Evolutionary conservation across 2,888 invertebrate genomes (phyloP), one percentile per base, ranked within the genome.

Genomic region (Melikaiella ostensackeni): DNA sequence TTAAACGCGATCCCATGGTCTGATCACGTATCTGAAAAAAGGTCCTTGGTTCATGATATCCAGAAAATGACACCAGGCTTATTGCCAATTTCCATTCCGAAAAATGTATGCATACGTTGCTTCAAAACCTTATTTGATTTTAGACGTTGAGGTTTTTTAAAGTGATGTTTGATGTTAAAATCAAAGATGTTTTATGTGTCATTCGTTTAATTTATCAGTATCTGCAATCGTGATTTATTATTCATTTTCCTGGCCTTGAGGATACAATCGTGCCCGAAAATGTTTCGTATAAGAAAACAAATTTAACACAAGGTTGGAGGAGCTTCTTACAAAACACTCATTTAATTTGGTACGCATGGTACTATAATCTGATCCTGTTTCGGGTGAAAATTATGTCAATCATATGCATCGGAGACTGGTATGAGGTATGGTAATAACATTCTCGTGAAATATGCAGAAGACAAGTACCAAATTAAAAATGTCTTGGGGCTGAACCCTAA

Each of bases 1-100:
- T 76, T 61, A 73, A 76, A 76, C 30, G 61, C 46, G 63, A 70
- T 64, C 57, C 62, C 21, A 76, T 66, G 42, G 24, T 33, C 66
- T 30, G 57, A 66, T 75, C 75, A 30, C 33, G 46, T 55, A 50
- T 33, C 27, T 30, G 24, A 55, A 64, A 55, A 64, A 63, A 75
- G 46, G 50, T 75, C 62, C 46, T 61, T 61, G 75, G 24, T 63
- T 75, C 30, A 30, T 30, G 75, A 33, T 35, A 64, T 76, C 42
- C 13, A 46, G 27, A 64, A 66, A 64, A 64, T 42, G 42, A 42
- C 16, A 64, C 8, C 64, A n/a, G n/a, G 19, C 27, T 33, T 33
- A 30, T 33, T 19, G 19, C 8, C 62, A 62, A 62, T 62, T 63
- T 21, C 55, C 19, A 55, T 42, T 42, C 4, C 4, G 0, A 38